phyloP scores from a whole-genome alignment of 2,888 invertebrate species.

The Sepioteuthis lessoniana region DNA sequence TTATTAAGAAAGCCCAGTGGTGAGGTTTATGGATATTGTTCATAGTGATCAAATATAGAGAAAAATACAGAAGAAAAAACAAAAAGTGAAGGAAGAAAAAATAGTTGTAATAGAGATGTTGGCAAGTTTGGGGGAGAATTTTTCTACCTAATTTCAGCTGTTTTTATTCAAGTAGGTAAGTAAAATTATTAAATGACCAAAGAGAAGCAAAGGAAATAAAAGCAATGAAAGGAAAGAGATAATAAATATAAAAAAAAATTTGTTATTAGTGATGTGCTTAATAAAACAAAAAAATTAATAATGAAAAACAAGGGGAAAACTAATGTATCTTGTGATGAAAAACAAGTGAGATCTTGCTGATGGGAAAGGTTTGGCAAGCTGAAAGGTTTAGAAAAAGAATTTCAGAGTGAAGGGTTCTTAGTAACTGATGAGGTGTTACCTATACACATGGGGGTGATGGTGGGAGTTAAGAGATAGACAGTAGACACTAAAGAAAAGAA shows the following conservation, averaged over 20 bases:
- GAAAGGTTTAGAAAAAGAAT: not conserved
- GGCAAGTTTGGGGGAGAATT: not conserved
- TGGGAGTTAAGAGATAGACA: not conserved
- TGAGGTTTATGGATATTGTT: too few relatives aligned
- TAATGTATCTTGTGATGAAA: not conserved
- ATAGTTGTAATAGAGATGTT: not conserved
- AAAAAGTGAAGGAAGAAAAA: too few relatives aligned
- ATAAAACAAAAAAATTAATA: not conserved
- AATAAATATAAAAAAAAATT: not conserved
- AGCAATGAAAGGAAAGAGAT: not conserved
- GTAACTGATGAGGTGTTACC: not conserved
- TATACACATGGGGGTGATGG: not conserved
- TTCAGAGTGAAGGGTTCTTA: not conserved
- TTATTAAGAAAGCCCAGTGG: too few relatives aligned
- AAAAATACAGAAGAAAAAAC: too few relatives aligned
- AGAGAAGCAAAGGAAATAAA: not conserved
- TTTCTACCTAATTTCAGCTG: not conserved
- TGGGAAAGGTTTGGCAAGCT: constrained; percentile 33
- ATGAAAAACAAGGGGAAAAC: not conserved
- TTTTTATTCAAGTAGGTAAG: not conserved
- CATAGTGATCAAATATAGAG: too few relatives aligned
- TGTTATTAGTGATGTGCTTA: not conserved
- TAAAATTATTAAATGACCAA: constrained; percentile 33
- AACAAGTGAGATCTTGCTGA: not conserved
- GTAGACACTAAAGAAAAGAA: not conserved